phyloP scores from a whole-genome alignment of 1,140 invertebrate species.

The Drosophila kanapiae region DNA sequence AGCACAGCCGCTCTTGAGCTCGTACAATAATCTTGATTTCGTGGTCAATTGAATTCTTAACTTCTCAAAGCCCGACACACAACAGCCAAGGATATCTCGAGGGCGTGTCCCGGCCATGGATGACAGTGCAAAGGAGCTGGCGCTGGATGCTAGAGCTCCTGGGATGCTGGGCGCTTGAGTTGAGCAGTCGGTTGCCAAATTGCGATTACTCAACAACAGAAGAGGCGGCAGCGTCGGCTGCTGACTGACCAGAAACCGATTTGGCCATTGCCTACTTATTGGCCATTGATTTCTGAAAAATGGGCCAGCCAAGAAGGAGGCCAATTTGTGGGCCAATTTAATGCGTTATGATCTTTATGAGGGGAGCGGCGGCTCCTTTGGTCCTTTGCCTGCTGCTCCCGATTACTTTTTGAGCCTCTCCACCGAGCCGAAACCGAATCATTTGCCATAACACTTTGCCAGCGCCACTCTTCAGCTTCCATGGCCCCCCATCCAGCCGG shows the following conservation, averaged over 20 bases:
- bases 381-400: constrained; percentile 27
- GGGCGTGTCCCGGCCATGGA: constrained; percentile 66
- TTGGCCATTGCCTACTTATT: constrained; percentile 77
- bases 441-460: constrained; percentile 58
- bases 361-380: constrained; percentile 31
- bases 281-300: constrained; percentile 79
- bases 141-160: neutral
- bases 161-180: constrained; percentile 5
- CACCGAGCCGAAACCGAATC: constrained; percentile 43
- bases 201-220: constrained; percentile 69
- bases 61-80: constrained; percentile 75
- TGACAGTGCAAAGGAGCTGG: constrained; percentile 66
- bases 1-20: constrained; percentile 32
- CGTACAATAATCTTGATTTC: constrained; percentile 84
- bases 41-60: constrained; percentile 85
- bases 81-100: constrained; percentile 69
- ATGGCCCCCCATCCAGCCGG: neutral
- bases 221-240: constrained; percentile 1
- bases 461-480: constrained; percentile 3
- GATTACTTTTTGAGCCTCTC: constrained; percentile 55
- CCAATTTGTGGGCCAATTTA: constrained; percentile 76
- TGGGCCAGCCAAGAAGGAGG: constrained; percentile 47
- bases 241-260: constrained; percentile 74
- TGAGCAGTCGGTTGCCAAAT: constrained; percentile 41
- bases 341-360: constrained; percentile 81